phyloP scores from a whole-genome alignment of 2,797 vertebrate genomes.

The Neoniphon sammara region DNA sequence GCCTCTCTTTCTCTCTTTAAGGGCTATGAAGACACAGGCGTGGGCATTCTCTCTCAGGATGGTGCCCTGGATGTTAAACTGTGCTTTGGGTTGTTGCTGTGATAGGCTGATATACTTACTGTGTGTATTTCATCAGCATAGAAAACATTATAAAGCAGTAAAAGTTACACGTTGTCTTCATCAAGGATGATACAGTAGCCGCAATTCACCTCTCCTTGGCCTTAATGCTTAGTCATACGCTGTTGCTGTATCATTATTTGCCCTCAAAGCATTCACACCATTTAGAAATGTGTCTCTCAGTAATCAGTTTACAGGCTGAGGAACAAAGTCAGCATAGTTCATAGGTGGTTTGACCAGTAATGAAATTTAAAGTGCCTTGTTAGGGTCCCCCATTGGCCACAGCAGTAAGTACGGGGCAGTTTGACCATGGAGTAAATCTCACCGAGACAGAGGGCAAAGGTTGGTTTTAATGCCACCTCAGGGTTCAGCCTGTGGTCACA shows the following conservation, averaged over 20 bases:
- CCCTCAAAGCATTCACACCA: slow-evolving; percentile 14
- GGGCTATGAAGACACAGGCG: slow-evolving; percentile 32
- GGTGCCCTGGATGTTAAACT: slow-evolving; percentile 45
- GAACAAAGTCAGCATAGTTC: slow-evolving; percentile 51
- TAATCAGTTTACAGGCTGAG: slow-evolving; percentile 40
- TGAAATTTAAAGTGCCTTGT: slow-evolving; percentile 53
- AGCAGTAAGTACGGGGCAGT: slow-evolving; percentile 51
- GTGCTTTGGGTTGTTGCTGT: slow-evolving; percentile 10
- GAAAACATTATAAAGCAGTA: not conserved
- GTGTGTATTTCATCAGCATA: not conserved
- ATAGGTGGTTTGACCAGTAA: slow-evolving; percentile 46
- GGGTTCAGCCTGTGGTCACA: slow-evolving; percentile 68
- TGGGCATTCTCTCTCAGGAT: slow-evolving; percentile 11
- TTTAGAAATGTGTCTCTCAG: not conserved
- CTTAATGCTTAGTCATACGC: too few species aligned
- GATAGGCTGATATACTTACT: slow-evolving; percentile 7
- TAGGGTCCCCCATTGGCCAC: slow-evolving; percentile 35
- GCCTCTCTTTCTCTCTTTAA: slow-evolving; percentile 59
- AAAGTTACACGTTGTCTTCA: not conserved
- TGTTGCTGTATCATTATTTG: slow-evolving; percentile 20
- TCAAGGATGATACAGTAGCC: too few species aligned
- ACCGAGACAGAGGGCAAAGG: slow-evolving; percentile 66
- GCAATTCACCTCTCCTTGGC: too few species aligned
- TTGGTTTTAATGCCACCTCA: slow-evolving; percentile 54
- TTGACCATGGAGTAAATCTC: slow-evolving; percentile 69